Percentiles rank a stretch among this genome's conserved stretches.
Evolutionary conservation across 2,113 vertebrate species (phyloP).

Genomic region (Propithecus coquereli): DNA sequence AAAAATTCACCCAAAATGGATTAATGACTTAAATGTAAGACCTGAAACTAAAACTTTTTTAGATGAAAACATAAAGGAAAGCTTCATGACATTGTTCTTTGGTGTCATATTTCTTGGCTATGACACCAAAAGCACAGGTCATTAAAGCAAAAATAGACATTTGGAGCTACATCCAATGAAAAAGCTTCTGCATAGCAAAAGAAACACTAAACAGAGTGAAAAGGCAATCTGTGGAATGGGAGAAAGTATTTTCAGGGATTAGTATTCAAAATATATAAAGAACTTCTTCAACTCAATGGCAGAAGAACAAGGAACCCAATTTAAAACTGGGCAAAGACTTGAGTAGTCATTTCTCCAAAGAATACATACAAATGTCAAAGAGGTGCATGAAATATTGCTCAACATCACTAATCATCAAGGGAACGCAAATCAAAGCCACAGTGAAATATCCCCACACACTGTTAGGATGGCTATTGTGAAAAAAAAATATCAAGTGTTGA

Average conservation of each 20-base stretch:
- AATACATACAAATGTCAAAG: not conserved
- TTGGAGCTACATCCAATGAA: not conserved
- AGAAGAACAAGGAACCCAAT: not conserved
- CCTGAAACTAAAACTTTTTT: not conserved
- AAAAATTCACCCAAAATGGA: not conserved
- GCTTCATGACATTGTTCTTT: not conserved
- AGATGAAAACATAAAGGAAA: not conserved
- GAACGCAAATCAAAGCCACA: not conserved
- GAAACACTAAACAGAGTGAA: not conserved
- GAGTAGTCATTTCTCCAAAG: not conserved
- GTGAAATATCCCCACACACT: not conserved
- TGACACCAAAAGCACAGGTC: not conserved
- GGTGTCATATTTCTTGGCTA: not conserved
- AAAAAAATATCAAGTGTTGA: not conserved
- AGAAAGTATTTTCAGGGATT: not conserved
- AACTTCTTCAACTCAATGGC: not conserved
- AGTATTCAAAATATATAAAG: not conserved
- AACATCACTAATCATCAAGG: not conserved
- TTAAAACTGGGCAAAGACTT: not conserved
- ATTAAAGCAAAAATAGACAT: not conserved
- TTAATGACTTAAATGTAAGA: not conserved
- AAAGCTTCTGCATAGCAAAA: not conserved
- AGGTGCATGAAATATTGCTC: not conserved
- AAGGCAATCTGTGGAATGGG: not conserved
- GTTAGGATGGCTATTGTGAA: not conserved